Base-by-base conservation (phyloP, 2,888 invertebrate species). In the Sthenelais limicola region DNA sequence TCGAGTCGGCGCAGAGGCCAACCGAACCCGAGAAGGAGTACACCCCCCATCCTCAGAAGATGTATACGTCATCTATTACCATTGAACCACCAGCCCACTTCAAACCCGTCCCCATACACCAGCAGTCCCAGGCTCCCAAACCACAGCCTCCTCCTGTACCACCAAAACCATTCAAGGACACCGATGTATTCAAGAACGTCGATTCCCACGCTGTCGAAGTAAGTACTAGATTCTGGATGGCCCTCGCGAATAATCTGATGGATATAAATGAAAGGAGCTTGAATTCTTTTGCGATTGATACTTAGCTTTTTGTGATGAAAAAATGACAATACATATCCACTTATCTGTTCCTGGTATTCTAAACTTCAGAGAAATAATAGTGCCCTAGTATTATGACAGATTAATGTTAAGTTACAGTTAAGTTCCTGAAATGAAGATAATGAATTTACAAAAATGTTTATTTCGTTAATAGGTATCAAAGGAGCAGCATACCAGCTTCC, bases 131-230 rank as follows among this genome's bases (percentile, higher is more conserved):
- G 5, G 80, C 82, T 4, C 86, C 87, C 5, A 79, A 79, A 12
- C 85, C 86, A 0, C 79, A 79, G 4, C 81, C 84, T 0, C 77
- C 80, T 3, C 73, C 75, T n/a, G 81, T 82, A 21, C 83, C 82
- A 73, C 78, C 78, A 9, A 86, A 86, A 76, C 85, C 86, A 5
- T 82, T 82, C 43, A 84, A 85, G 72, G 84, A 87, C 73, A 82
- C 82, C 48, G 76, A 82, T 68, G 82, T 86, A 54, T 81, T 87
- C 72, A 80, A 85, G 77, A 84, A 82, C 51, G 86, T 87, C 15
- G 88, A 88, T 77, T 84, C 84, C 58, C 88, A 88, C 72, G 87
- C 87, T 72, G 85, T 87, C 67, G 85, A 87, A 85, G 87, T 87
- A 69, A 72, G 76, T 51, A 48, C 12, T 26, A 24, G 18, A 21